Evolutionary conservation across 2,797 vertebrate species (phyloP).

Genomic region (Lepilemur septentrionalis): DNA sequence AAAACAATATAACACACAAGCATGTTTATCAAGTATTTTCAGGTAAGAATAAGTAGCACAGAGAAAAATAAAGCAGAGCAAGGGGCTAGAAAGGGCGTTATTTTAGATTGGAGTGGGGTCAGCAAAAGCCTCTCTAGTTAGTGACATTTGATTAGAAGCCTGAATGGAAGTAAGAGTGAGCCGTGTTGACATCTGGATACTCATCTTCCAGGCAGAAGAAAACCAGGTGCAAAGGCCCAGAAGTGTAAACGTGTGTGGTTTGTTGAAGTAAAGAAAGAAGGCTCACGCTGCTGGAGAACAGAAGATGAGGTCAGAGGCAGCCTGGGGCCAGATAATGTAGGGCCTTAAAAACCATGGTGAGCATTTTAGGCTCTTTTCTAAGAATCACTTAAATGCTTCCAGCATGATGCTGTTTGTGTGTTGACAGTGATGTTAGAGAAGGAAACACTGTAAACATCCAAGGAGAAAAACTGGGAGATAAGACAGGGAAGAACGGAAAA

Average conservation of each 20-base stretch:
- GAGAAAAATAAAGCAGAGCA: conserved; percentile 13
- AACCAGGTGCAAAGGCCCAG: not conserved
- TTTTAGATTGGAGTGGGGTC: not conserved
- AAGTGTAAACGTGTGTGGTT: not conserved
- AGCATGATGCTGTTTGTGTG: not conserved
- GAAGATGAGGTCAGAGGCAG: not conserved
- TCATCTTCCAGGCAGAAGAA: not conserved
- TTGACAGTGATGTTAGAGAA: not conserved
- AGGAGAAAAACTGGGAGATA: not conserved
- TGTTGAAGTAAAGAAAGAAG: not conserved
- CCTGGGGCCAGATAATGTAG: not conserved
- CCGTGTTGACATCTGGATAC: not conserved
- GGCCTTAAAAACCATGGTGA: not conserved
- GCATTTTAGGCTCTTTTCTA: not conserved
- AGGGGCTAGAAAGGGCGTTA: not conserved
- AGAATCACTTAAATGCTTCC: not conserved
- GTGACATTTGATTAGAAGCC: not conserved
- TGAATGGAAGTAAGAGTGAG: not conserved
- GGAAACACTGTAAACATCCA: not conserved
- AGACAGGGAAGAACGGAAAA: not conserved
- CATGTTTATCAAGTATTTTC: not conserved
- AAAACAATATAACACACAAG: not conserved
- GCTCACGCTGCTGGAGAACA: not conserved
- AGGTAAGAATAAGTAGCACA: not conserved
- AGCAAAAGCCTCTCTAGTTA: not conserved